Evolutionary conservation across 2,797 vertebrate species (phyloP).

Genomic region (Catharus ustulatus): DNA sequence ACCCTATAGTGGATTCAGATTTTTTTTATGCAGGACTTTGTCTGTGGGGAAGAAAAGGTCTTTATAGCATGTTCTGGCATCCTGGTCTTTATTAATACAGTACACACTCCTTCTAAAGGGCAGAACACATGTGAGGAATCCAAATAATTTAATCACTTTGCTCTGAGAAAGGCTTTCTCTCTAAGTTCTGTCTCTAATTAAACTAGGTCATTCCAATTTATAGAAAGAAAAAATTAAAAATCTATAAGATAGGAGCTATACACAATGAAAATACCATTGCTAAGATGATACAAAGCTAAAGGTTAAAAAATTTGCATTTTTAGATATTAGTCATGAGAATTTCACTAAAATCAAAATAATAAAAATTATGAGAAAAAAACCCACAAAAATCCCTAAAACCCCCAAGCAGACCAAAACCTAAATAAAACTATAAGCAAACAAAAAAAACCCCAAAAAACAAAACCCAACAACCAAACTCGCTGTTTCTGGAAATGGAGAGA

Average conservation of each 20-base stretch:
- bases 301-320: background rate
- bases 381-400: background rate
- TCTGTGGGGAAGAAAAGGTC: background rate
- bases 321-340: background rate
- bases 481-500: background rate
- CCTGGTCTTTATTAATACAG: background rate
- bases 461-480: background rate
- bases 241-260: background rate
- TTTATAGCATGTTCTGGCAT: background rate
- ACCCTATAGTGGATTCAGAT: background rate
- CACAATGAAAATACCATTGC: background rate
- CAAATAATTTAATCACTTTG: background rate
- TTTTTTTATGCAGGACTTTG: background rate
- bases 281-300: background rate
- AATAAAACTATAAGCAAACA: background rate
- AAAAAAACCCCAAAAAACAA: background rate
- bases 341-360: background rate
- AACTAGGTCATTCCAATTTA: background rate
- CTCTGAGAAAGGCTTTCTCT: background rate
- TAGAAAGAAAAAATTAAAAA: background rate
- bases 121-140: background rate
- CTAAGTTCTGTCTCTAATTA: background rate
- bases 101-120: background rate
- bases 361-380: background rate
- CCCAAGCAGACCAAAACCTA: background rate